Evolutionary conservation across 2,113 vertebrate species (phyloP).

Genomic region (Girardinichthys multiradiatus): DNA sequence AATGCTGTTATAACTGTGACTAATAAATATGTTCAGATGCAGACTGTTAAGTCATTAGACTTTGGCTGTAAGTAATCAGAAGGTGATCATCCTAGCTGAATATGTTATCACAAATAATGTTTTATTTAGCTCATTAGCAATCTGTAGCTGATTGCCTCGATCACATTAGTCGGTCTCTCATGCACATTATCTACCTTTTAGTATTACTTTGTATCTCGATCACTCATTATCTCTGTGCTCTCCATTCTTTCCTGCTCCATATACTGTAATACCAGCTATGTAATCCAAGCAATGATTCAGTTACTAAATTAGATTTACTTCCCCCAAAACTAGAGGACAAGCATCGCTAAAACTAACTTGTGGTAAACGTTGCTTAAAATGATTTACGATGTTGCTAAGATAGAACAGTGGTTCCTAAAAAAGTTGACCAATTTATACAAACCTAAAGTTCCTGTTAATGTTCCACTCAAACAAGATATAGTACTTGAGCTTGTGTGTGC

Average conservation of each 20-base stretch:
- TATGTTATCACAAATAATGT: slow-evolving; percentile 9
- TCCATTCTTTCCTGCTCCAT: not conserved
- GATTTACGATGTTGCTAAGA: slow-evolving; percentile 15
- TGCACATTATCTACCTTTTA: slow-evolving; percentile 1
- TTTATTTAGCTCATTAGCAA: slow-evolving; percentile 18
- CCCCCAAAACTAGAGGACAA: not conserved
- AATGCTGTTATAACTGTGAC: not conserved
- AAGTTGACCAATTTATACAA: slow-evolving; percentile 11
- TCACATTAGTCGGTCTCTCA: slow-evolving; percentile 14
- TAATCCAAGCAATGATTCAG: not conserved
- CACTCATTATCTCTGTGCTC: not conserved
- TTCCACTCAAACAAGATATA: slow-evolving; percentile 8
- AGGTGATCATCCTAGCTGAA: slow-evolving; percentile 8
- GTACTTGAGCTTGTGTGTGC: slow-evolving; percentile 18
- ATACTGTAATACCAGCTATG: not conserved
- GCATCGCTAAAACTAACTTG: not conserved
- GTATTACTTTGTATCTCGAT: slow-evolving; percentile 6
- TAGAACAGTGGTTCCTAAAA: slow-evolving; percentile 3
- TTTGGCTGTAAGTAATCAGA: slow-evolving; percentile 9
- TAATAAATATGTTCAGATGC: not conserved
- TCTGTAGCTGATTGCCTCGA: slow-evolving; percentile 23
- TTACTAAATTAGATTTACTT: not conserved
- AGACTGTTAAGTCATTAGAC: not conserved
- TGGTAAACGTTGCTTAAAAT: not conserved
- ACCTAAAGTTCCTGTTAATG: slow-evolving; percentile 31